A percentile compares a stretch with the other conserved stretches of the same genome.
phyloP scores from a whole-genome alignment of 2,113 vertebrate species.

The Atherinomorus stipes region DNA sequence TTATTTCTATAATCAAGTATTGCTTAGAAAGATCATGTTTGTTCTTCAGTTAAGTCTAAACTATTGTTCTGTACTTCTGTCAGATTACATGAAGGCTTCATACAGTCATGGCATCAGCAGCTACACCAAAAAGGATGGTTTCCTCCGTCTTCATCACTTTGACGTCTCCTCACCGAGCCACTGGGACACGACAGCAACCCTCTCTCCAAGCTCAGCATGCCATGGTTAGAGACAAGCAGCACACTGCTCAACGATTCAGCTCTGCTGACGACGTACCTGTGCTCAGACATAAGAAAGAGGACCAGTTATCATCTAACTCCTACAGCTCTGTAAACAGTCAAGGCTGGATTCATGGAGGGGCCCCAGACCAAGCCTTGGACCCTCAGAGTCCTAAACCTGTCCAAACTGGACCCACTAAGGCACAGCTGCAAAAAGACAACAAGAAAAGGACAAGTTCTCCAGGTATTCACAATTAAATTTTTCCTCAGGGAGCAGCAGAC shows the following conservation, averaged over 20 bases:
- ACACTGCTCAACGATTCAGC: conserved; percentile 46
- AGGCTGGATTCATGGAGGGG: not conserved
- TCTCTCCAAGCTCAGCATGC: conserved; percentile 57
- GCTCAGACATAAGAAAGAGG: conserved; percentile 40
- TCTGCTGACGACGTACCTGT: conserved; percentile 37
- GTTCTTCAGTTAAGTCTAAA: conserved; percentile 10
- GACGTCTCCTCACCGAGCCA: conserved; percentile 81
- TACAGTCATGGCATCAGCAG: conserved; percentile 78
- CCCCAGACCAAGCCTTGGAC: conserved; percentile 1
- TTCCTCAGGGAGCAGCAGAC: not conserved
- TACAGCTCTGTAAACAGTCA: conserved; percentile 12
- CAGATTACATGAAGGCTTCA: conserved; percentile 28
- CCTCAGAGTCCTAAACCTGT: conserved; percentile 30
- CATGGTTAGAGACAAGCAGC: conserved; percentile 54
- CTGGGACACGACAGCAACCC: conserved; percentile 72
- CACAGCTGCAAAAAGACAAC: conserved; percentile 23
- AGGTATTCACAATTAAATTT: conserved; percentile 44
- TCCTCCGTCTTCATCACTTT: conserved; percentile 94
- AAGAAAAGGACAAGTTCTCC: conserved; percentile 15
- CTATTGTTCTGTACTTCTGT: conserved; percentile 26
- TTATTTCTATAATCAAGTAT: not conserved
- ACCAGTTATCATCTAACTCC: conserved; percentile 14
- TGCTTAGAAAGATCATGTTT: not conserved
- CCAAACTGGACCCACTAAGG: conserved; percentile 14
- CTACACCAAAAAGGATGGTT: conserved; percentile 86